Evolutionary conservation across 2,797 vertebrate species (phyloP).

Genomic region (Holocentrus rufus): DNA sequence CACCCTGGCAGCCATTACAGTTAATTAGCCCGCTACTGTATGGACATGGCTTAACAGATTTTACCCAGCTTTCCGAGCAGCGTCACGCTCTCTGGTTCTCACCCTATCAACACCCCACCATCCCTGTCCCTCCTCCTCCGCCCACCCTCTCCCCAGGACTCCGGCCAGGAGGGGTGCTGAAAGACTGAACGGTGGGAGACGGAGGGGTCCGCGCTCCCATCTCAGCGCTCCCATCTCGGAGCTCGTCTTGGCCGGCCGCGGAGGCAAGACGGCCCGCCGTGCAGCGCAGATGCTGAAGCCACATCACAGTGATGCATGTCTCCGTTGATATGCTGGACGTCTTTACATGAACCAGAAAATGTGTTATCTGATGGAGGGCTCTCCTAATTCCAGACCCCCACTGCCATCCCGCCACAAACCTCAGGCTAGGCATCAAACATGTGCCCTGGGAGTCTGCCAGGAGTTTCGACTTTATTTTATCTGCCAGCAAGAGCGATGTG

Average conservation of each 20-base stretch:
- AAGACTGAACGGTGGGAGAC: constrained; percentile 78
- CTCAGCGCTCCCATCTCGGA: constrained; percentile 67
- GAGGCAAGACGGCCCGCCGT: constrained; percentile 37
- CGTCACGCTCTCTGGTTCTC: constrained; percentile 63
- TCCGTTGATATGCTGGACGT: constrained; percentile 79
- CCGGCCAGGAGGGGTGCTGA: constrained; percentile 80
- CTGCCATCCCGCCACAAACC: constrained; percentile 47
- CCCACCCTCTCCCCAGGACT: constrained; percentile 61
- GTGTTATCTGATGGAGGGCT: constrained; percentile 88
- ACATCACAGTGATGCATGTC: constrained; percentile 85
- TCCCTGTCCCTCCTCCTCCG: constrained; percentile 55
- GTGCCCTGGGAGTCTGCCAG: constrained; percentile 59
- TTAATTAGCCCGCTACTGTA: constrained; percentile 19
- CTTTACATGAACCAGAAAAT: constrained; percentile 93
- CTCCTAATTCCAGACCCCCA: constrained; percentile 81
- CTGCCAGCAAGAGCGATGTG: constrained; percentile 60
- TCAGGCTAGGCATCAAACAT: constrained; percentile 70
- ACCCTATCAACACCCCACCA: constrained; percentile 72
- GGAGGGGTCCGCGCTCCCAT: constrained; percentile 71
- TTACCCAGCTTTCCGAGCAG: constrained; percentile 30
- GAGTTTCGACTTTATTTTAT: constrained; percentile 67
- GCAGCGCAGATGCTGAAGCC: constrained; percentile 73
- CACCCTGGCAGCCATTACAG: constrained; percentile 3
- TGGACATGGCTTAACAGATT: constrained; percentile 34
- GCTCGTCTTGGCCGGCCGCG: constrained; percentile 41